Percentiles rank a stretch among this genome's conserved stretches.
phyloP scores from a whole-genome alignment of 2,113 vertebrate species.

The Alaudala cheleensis region DNA sequence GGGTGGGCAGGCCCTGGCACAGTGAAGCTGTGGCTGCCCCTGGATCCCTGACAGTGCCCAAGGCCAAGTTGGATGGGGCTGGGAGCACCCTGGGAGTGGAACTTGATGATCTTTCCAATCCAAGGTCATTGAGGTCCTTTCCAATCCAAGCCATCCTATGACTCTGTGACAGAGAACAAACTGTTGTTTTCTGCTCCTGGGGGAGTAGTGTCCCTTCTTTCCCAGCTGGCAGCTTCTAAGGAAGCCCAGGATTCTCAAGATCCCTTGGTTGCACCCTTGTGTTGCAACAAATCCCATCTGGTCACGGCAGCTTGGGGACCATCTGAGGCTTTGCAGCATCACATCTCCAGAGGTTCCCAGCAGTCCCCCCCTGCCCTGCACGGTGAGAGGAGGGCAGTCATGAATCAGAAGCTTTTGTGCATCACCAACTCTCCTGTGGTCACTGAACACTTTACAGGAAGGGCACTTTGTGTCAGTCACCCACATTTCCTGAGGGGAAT shows the following conservation, averaged over 20 bases:
- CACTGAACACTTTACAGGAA: not conserved
- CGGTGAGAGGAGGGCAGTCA: no score
- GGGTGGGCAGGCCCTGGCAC: not conserved
- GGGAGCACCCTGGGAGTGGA: not conserved
- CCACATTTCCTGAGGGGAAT: not conserved
- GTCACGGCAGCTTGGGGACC: not conserved
- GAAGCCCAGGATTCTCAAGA: not conserved
- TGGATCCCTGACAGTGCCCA: not conserved
- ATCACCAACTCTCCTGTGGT: not conserved
- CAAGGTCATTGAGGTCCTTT: not conserved
- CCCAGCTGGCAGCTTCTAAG: not conserved
- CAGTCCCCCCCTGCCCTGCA: not conserved
- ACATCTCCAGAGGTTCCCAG: fast-evolving
- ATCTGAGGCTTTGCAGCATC: not conserved
- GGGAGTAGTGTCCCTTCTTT: not conserved
- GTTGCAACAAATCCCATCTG: not conserved
- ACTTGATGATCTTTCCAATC: not conserved
- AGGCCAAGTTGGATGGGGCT: not conserved
- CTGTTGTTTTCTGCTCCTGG: not conserved
- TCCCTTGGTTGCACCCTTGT: not conserved
- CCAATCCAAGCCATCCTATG: not conserved
- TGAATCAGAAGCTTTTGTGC: not conserved
- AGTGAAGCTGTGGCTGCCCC: not conserved
- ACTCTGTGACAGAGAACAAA: not conserved
- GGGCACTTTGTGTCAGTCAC: not conserved